Base-by-base conservation (phyloP, 2,797 vertebrate genomes). In the Fundulus diaphanus region DNA sequence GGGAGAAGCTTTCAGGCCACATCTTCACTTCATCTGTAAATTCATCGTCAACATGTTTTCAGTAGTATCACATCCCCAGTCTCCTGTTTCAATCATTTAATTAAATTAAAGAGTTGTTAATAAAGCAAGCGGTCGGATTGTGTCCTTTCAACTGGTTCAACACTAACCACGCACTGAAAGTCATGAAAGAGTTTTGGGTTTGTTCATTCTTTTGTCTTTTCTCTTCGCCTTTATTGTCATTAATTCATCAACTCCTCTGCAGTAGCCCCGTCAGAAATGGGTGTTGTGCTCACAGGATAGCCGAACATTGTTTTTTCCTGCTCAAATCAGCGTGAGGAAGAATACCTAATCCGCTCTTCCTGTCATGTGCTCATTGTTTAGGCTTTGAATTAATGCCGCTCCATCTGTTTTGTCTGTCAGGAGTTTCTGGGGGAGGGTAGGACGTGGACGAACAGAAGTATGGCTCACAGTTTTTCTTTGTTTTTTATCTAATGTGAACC, bases 401-500 rank as follows among this genome's bases (percentile, higher is more conserved):
- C 80, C 88, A 81, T 89, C 83, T 92, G 89, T 91, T 93, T 90
- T 85, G 88, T 91, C 89, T 90, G 87, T 86, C 72, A 75, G 75
- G 71, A 75, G 77, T 22, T 80, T 84, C n/a, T 7, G 61, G 35
- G 54, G 16, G 8, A 37, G 29, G 31, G 52, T 42, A n/a, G 68
- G 35, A 29, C 40, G 63, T 29, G 18, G 54, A 70, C 68, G 74
- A 51, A 59, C 49, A 66, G n/a, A 65, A 1, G 18, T 67, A 67
- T 72, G 31, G 8, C 69, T 74, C 27, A 65, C 22, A 27, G 37
- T 56, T 78, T n/a, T n/a, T n/a, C n/a, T n/a, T n/a, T n/a, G n/a
- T n/a, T n/a, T n/a, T n/a, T 78, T 52, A 18, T 51, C 29, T n/a
- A 29, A 27, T 22, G 20, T 44, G 15, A 29, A 69, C 66, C 16